Conservation (phyloP, 2,113 vertebrate species). For the Grammomys surdaster region DNA sequence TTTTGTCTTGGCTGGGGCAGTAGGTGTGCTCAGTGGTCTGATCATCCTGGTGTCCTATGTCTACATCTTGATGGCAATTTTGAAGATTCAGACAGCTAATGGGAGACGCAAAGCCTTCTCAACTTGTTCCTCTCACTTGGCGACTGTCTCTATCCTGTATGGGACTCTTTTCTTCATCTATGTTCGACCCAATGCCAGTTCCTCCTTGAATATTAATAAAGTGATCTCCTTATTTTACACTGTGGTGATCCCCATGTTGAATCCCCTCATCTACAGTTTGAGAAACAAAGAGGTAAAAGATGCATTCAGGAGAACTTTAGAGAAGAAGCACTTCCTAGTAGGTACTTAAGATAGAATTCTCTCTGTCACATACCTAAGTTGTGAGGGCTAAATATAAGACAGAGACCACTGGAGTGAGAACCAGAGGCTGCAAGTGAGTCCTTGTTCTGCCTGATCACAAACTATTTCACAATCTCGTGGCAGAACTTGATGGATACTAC, state of each 20-base stretch:
- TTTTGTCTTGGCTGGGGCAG: constrained; percentile 49
- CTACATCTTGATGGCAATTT: constrained; percentile 50
- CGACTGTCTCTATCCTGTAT: constrained; percentile 59
- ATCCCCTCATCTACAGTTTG: constrained; percentile 77
- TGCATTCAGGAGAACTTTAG: not conserved
- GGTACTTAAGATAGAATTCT: not conserved
- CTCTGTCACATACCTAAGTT: not conserved
- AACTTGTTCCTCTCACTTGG: constrained; percentile 76
- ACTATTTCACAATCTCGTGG: not conserved
- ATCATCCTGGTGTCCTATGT: constrained; percentile 64
- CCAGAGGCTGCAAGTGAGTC: not conserved
- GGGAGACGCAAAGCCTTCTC: constrained; percentile 66
- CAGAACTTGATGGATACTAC: not conserved
- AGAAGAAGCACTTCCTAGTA: not conserved
- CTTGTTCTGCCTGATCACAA: not conserved
- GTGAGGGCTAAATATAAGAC: too few relatives aligned
- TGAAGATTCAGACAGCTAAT: constrained; percentile 55
- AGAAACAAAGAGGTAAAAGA: constrained; percentile 76
- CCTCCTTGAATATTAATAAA: constrained; percentile 70
- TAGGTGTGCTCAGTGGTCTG: constrained; percentile 47
- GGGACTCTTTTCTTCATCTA: constrained; percentile 78
- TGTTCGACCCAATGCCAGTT: constrained; percentile 59
- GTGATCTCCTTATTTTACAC: constrained; percentile 75
- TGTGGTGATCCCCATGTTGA: constrained; percentile 70
- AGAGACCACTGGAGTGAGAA: not conserved